Conservation (phyloP, 2,797 vertebrate species). For the Chelmon rostratus region DNA sequence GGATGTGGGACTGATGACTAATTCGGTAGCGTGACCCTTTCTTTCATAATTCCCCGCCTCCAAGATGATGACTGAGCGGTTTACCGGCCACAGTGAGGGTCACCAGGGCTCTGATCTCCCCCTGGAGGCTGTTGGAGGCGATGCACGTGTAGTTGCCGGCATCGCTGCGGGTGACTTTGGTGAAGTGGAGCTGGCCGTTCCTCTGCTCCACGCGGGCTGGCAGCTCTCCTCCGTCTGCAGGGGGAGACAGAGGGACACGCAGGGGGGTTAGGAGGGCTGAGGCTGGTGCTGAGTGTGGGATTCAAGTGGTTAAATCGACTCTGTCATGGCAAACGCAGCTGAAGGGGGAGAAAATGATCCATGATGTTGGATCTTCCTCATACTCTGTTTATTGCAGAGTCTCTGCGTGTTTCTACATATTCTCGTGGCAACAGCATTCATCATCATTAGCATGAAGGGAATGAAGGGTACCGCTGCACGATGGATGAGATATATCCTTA, state of each 20-base stretch:
- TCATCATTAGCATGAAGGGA: slow-evolving; percentile 25
- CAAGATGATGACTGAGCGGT: slow-evolving; percentile 12
- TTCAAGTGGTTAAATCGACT: slow-evolving; percentile 24
- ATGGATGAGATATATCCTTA: not conserved
- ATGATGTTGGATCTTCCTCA: slow-evolving; percentile 30
- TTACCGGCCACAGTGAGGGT: slow-evolving; percentile 94
- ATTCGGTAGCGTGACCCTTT: not conserved
- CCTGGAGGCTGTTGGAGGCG: slow-evolving; percentile 94
- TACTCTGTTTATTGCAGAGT: slow-evolving; percentile 6
- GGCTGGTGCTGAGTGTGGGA: slow-evolving; percentile 7
- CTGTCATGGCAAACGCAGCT: slow-evolving; percentile 21
- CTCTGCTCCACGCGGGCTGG: slow-evolving; percentile 89
- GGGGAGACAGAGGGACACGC: slow-evolving; percentile 48
- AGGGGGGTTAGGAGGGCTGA: not conserved
- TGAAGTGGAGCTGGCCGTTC: slow-evolving; percentile 90
- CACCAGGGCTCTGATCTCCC: slow-evolving; percentile 93
- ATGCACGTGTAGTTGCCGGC: slow-evolving; percentile 96
- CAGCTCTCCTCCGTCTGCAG: slow-evolving; percentile 91
- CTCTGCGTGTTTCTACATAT: slow-evolving; percentile 23
- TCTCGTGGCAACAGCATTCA: slow-evolving; percentile 19
- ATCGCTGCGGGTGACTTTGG: slow-evolving; percentile 90
- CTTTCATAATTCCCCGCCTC: not conserved
- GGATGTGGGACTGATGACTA: slow-evolving; percentile 36
- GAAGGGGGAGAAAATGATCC: slow-evolving; percentile 18
- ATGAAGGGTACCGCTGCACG: not conserved